These are phyloP conservation scores for Clepsis dumicolana DNA, from an alignment of 2,888 invertebrate species.

Conservation along the genomic window DNA sequence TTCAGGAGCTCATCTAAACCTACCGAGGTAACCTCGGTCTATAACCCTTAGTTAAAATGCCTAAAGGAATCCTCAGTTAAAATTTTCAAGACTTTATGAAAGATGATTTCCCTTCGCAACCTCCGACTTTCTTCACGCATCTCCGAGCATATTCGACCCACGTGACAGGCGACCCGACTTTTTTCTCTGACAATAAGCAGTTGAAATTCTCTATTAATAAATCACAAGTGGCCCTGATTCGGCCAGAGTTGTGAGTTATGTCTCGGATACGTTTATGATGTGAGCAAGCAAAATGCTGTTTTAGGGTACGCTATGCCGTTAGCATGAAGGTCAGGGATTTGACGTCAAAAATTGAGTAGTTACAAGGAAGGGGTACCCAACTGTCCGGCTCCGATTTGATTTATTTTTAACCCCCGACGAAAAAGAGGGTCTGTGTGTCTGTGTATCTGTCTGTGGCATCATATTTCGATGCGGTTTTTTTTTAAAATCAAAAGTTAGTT, in stretches of 20 bases:
- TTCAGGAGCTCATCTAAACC: too few species aligned
- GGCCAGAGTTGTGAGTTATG: slow-evolving; percentile 27
- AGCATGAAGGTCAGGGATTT: neutral
- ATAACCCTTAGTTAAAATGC: too few species aligned
- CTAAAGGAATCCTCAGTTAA: too few species aligned
- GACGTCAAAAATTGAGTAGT: neutral
- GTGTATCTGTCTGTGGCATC: too few species aligned
- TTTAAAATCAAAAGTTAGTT: too few species aligned
- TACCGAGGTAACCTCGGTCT: too few species aligned
- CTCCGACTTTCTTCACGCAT: neutral
- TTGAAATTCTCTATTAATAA: slow-evolving; percentile 25
- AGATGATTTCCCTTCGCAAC: too few species aligned
- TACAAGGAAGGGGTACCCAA: neutral
- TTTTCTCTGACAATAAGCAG: neutral
- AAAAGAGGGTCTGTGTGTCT: too few species aligned
- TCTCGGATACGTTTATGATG: slow-evolving; percentile 18
- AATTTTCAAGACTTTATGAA: too few species aligned
- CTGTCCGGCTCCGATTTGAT: too few species aligned
- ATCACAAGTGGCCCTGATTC: slow-evolving; percentile 15
- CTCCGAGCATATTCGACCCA: neutral
- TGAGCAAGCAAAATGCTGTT: slow-evolving; percentile 28
- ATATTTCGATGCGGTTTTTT: too few species aligned
- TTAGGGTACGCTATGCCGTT: slow-evolving; percentile 17
- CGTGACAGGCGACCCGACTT: slow-evolving; percentile 1
- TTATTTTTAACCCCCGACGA: too few species aligned